Percentiles rank a stretch among this genome's conserved stretches.
Evolutionary conservation across 2,888 invertebrate species (phyloP).

Genomic region (Fabriciana adippe): DNA sequence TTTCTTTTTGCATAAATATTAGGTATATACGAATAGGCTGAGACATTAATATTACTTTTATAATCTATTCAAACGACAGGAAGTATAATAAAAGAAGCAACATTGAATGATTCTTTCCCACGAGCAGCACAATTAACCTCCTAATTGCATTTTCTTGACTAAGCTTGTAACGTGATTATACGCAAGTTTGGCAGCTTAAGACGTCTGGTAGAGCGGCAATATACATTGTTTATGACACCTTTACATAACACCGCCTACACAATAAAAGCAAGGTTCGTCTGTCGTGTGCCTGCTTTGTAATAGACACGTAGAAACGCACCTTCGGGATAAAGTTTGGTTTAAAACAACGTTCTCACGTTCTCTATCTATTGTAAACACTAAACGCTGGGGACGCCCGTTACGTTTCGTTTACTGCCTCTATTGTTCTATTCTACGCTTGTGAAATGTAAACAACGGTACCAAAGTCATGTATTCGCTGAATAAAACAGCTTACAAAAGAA

Average conservation of each 20-base stretch:
- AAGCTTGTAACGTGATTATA: constrained; percentile 76
- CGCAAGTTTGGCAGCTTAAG: constrained; percentile 71
- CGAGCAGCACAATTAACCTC: constrained; percentile 57
- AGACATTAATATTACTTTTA: constrained; percentile 38
- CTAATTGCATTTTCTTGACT: constrained; percentile 69
- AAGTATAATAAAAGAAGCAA: constrained; percentile 49
- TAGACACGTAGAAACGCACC: constrained; percentile 64
- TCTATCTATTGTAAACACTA: constrained; percentile 70
- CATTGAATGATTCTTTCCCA: constrained; percentile 65
- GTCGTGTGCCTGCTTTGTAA: constrained; percentile 63
- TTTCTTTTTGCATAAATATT: too few relatives aligned
- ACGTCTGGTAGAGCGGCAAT: constrained; percentile 52
- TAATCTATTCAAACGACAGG: constrained; percentile 48
- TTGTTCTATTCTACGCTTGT: constrained; percentile 74
- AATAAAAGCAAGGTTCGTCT: constrained; percentile 61
- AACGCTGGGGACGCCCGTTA: constrained; percentile 64
- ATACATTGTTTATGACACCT: constrained; percentile 74
- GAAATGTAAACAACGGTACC: constrained; percentile 68
- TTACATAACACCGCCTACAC: constrained; percentile 64
- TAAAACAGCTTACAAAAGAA: constrained; percentile 48
- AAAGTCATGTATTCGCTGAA: constrained; percentile 51
- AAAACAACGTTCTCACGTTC: constrained; percentile 77
- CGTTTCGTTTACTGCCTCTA: constrained; percentile 69
- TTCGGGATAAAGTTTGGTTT: constrained; percentile 63
- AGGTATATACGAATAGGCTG: too few relatives aligned